Conservation (phyloP, 2,797 vertebrate species). For the Nyctalus aviator region DNA sequence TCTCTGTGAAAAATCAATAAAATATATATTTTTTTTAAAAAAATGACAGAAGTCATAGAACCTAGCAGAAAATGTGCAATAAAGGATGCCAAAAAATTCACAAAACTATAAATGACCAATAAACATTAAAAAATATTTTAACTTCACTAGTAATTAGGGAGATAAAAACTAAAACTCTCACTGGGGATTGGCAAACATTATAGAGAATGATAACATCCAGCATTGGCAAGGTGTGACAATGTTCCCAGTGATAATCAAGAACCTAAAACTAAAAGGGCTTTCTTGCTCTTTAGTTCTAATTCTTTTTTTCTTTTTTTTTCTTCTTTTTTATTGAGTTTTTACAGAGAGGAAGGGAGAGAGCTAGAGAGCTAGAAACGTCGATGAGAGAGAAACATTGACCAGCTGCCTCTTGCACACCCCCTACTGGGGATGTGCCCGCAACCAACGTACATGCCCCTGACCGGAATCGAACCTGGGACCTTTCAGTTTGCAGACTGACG, state of each 20-base stretch:
- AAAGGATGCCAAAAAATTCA: constrained; percentile 29
- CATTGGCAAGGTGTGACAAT: neutral
- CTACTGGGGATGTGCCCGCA: too few relatives aligned
- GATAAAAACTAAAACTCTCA: constrained; percentile 49
- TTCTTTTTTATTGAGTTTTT: too few relatives aligned
- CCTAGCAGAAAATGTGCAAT: constrained; percentile 14
- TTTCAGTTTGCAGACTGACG: too few relatives aligned
- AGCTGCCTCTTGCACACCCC: too few relatives aligned
- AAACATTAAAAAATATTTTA: neutral
- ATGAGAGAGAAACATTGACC: too few relatives aligned
- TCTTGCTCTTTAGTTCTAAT: neutral
- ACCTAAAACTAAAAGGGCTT: constrained; percentile 25
- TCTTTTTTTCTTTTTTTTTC: too few relatives aligned
- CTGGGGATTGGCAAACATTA: neutral
- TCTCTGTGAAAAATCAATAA: too few relatives aligned
- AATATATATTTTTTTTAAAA: too few relatives aligned
- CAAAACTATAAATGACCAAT: neutral
- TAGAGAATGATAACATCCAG: neutral
- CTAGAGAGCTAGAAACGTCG: too few relatives aligned
- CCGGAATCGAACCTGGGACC: too few relatives aligned
- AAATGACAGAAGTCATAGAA: neutral
- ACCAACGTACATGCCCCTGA: too few relatives aligned
- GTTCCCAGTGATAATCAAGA: constrained; percentile 23
- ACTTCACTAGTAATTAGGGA: constrained; percentile 12
- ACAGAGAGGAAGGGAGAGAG: too few relatives aligned